Base-by-base conservation (phyloP, 1,140 invertebrate genomes). In the Chymomyza costata region DNA sequence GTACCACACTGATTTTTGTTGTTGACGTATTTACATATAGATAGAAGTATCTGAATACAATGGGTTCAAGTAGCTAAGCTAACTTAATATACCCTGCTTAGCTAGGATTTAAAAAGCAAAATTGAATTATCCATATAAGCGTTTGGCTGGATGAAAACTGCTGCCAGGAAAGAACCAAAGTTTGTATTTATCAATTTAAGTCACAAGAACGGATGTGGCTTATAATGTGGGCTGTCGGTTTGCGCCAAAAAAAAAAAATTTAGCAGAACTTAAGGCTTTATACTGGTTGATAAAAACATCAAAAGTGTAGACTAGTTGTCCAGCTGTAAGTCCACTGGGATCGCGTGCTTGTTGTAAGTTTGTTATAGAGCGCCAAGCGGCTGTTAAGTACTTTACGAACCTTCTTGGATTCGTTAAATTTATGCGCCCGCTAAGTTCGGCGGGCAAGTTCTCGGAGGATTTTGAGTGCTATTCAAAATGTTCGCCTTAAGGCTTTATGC, bases 121-220 rank as follows among this genome's bases (percentile, higher is more conserved):
- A 80, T 78, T 80, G 71, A 80, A 80, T 80, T 80, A 78, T 78
- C 73, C 71, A 64, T 80, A 71, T 67, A 76, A 76, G 71, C 71
- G 71, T 38, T 64, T 63, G 53, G 71, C 65, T 70, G n/a, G n/a
- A n/a, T n/a, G n/a, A n/a, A n/a, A n/a, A n/a, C n/a, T n/a, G n/a
- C n/a, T n/a, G n/a, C n/a, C n/a, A n/a, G n/a, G n/a, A n/a, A n/a
- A n/a, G n/a, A n/a, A 10, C 25, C 5, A 10, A 28, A 28, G 62
- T 67, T 44, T 44, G 53, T 67, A 49, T 81, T 80, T 80, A 80
- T 80, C 74, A 80, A 80, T 80, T 80, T 80, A 65, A 80, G 64
- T 74, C 56, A 53, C 44, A 43, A 47, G 34, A 59, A 50, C 68
- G 73, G 73, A 80, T 65, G 74, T 80, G 74, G 74, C 68, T 80